Percentiles rank a stretch among this genome's conserved stretches.
Conservation (phyloP, 2,888 invertebrate species). For the Pseudococcus longispinus region DNA sequence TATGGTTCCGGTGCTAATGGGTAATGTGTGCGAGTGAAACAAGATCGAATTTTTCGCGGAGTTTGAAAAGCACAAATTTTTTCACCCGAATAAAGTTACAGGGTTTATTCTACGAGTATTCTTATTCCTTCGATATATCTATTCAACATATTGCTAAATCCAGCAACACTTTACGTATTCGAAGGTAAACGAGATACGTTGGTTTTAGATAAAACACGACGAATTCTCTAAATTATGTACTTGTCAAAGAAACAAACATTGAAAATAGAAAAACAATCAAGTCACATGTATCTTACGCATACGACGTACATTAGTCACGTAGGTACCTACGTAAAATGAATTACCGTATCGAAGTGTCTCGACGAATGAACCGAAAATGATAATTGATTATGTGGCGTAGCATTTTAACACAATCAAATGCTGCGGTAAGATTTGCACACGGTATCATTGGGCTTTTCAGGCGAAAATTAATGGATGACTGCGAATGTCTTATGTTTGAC, state of each 20-base stretch:
- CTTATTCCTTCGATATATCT: no score
- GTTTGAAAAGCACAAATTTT: no score
- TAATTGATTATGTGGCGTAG: slow-evolving; percentile 9
- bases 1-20: neutral
- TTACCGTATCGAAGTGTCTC: neutral
- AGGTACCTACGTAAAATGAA: neutral
- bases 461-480: neutral
- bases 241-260: neutral
- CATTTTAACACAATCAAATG: neutral
- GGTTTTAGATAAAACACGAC: neutral
- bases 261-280: neutral
- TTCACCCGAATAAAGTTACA: no score
- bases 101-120: no score
- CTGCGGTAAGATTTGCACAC: neutral
- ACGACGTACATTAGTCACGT: neutral
- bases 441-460: neutral
- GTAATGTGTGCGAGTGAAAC: neutral
- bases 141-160: no score
- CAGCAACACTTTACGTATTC: neutral
- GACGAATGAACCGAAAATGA: neutral
- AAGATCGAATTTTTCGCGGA: neutral
- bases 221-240: neutral
- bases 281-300: neutral
- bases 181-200: no score
- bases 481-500: neutral